Conservation (phyloP, 2,888 invertebrate genomes). For the Monopis laevigella region DNA sequence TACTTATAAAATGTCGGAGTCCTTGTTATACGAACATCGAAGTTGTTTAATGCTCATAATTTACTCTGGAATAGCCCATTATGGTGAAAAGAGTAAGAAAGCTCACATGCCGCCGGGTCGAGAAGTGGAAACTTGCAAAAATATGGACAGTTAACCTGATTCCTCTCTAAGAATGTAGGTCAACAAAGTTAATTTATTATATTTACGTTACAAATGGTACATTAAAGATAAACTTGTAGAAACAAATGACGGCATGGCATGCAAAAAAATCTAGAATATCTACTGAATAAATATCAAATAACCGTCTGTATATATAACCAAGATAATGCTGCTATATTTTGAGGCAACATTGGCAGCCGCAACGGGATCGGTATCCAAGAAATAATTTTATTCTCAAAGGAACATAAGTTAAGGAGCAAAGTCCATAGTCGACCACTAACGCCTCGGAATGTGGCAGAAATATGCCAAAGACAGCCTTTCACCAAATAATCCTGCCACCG, state of each 20-base stretch:
- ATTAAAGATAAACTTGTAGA: too few relatives aligned
- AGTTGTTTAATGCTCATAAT: conserved; percentile 40
- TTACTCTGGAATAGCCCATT: conserved; percentile 44
- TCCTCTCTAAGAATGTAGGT: conserved; percentile 19
- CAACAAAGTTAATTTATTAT: conserved; percentile 9
- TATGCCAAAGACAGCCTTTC: conserved; percentile 10
- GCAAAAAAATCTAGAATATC: too few relatives aligned
- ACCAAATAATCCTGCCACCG: conserved; percentile 2
- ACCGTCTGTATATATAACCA: background rate
- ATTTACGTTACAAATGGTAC: conserved; percentile 4
- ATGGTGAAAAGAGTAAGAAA: conserved; percentile 26
- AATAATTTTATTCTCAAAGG: conserved; percentile 6
- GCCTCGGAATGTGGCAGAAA: conserved; percentile 9
- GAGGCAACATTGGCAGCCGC: conserved; percentile 1
- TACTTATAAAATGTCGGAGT: conserved; percentile 15
- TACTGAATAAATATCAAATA: too few relatives aligned
- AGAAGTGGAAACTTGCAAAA: conserved; percentile 25
- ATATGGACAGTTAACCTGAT: conserved; percentile 45
- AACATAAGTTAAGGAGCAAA: conserved; percentile 1
- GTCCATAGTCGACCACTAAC: conserved; percentile 10
- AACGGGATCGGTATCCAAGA: conserved; percentile 5
- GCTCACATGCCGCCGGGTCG: conserved; percentile 25
- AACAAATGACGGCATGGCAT: too few relatives aligned
- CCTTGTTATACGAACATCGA: conserved; percentile 24
- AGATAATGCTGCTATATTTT: conserved; percentile 1